Percentiles rank a stretch among this genome's conserved stretches.
Evolutionary conservation across 2,888 invertebrate genomes (phyloP).

Genomic region (Oscheius sp.): DNA sequence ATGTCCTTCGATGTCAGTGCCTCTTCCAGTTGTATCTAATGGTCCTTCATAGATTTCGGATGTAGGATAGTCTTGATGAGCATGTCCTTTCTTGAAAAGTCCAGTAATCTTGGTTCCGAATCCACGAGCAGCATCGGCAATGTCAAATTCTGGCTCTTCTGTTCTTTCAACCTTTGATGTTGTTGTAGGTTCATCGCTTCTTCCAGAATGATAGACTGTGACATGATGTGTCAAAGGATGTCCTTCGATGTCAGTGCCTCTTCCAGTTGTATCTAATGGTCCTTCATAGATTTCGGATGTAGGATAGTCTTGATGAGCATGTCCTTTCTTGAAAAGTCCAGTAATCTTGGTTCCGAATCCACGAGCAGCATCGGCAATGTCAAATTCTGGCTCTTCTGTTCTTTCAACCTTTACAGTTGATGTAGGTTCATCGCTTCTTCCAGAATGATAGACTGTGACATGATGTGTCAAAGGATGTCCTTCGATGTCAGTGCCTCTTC

Average conservation of each 20-base stretch:
- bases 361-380: neutral
- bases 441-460: constrained; percentile 34
- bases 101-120: constrained; percentile 31
- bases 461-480: constrained; percentile 40
- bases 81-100: constrained; percentile 33
- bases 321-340: constrained; percentile 39
- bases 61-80: constrained; percentile 39
- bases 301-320: constrained; percentile 46
- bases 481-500: constrained; percentile 34
- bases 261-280: constrained; percentile 34
- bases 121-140: constrained; percentile 25
- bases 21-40: constrained; percentile 7
- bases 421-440: constrained; percentile 24
- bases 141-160: constrained; percentile 15
- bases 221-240: constrained; percentile 41
- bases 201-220: constrained; percentile 39
- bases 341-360: constrained; percentile 5
- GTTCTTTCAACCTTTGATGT: constrained; percentile 1
- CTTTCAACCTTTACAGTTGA: neutral
- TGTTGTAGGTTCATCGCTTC: constrained; percentile 27
- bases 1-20: constrained; percentile 7
- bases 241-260: constrained; percentile 34
- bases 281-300: constrained; percentile 39
- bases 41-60: constrained; percentile 41
- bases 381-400: neutral